Base-by-base conservation (phyloP, 2,888 invertebrate genomes). In the Arrhopalites spinosus region DNA sequence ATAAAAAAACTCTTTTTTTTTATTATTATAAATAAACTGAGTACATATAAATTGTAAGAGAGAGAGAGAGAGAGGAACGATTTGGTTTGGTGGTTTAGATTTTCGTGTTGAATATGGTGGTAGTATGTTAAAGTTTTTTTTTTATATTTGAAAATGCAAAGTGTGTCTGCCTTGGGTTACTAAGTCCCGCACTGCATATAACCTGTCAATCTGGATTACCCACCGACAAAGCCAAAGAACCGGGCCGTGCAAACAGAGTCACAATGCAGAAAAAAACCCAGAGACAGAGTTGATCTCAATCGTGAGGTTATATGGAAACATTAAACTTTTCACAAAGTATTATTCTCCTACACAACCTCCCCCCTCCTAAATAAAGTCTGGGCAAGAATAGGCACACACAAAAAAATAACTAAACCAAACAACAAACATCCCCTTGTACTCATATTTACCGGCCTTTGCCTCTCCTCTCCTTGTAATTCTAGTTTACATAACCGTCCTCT, bases 191-290 rank as follows among this genome's bases (percentile, higher is more conserved):
- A 66, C 73, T 66, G 56, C 73, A 67, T 61, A 67, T 50, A 68
- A 67, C 74, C 79, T 80, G 80, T 80, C 80, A 80, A 79, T 80
- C 74, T 74, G 76, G 79, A 79, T 80, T 80, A 79, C 53, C 53
- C 53, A 76, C 80, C 80, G 80, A 79, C 80, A 80, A 80, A 79
- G 78, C 69, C 64, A 75, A 75, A 53, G 74, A 68, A 61, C 59
- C 67, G 50, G 73, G 73, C 67, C 73, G 74, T 73, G 77, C 73
- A 77, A 74, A 68, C 70, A 73, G 68, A 75, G 59, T 61, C 45
- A 59, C 63, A 56, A 61, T 59, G 56, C 23, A 61, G 63, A 75
- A 50, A n/a, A n/a, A n/a, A 66, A 64, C 64, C 66, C 25, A 53
- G 36, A 53, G 11, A 23, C 72, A 43, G 36, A 63, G 20, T 23